Conservation (phyloP, 1,140 invertebrate species). For the Helicoverpa armigera region DNA sequence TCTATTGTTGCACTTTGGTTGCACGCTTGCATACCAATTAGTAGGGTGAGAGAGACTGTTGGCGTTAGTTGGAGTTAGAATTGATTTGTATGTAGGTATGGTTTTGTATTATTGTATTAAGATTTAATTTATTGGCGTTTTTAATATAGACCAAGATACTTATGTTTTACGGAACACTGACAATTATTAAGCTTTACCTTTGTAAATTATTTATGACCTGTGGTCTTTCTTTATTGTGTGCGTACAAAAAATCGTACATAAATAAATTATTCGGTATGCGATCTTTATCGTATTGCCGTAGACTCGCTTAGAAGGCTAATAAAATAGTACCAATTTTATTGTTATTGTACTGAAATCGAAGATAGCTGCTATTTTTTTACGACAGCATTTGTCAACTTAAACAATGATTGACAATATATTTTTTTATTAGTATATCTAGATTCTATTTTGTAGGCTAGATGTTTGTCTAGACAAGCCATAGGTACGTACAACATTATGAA, state of each 20-base stretch:
- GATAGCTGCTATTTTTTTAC: background rate
- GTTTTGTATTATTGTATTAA: too few relatives aligned
- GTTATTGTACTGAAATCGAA: background rate
- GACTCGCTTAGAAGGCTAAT: too few relatives aligned
- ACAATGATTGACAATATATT: background rate
- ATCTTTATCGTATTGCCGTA: too few relatives aligned
- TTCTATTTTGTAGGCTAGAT: background rate
- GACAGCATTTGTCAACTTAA: background rate
- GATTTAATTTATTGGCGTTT: too few relatives aligned
- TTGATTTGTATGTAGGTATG: background rate
- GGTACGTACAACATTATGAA: background rate
- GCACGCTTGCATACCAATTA: slow-evolving; percentile 38
- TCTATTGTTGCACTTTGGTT: slow-evolving; percentile 46
- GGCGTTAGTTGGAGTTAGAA: background rate
- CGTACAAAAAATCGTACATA: too few relatives aligned
- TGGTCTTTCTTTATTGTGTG: too few relatives aligned
- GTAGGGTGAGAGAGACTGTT: slow-evolving; percentile 16
- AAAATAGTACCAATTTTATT: too few relatives aligned
- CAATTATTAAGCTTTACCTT: too few relatives aligned
- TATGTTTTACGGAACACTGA: too few relatives aligned
- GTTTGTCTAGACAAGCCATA: background rate
- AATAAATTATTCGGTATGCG: too few relatives aligned
- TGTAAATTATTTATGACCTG: too few relatives aligned
- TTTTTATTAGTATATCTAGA: background rate
- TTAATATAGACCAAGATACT: too few relatives aligned